Base-by-base conservation (phyloP, 2,797 vertebrate species). In the Melanotaenia pygmaea region DNA sequence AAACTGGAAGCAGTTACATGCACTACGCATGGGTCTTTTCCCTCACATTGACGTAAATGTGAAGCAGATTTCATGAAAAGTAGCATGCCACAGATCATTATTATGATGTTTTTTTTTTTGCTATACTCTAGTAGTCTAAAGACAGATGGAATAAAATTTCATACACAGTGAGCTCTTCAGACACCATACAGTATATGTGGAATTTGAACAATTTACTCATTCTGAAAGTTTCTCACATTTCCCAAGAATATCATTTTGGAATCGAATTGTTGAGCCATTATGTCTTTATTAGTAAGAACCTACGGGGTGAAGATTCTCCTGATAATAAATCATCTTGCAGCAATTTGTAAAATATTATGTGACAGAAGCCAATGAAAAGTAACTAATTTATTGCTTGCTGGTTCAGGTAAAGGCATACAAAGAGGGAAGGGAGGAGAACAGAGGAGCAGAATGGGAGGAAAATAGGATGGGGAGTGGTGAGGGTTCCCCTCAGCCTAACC, bases 401-500 rank as follows among this genome's bases (percentile, higher is more conserved):
- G 82, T 34, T 57, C 70, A 73, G 69, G 62, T 71, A 2, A 54
- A 67, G 68, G 80, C 67, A 75, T 74, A 72, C 28, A 7, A 40
- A 59, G 72, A 66, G 67, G 74, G 26, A 47, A 45, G n/a, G 40
- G 56, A 59, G 40, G 45, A 26, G 34, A 37, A 66, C 16, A 28
- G 7, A 11, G 14, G 24, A 28, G 65, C 2, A 63, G 76, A 62
- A 72, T 30, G 69, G 68, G 76, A 77, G 76, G 74, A 77, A 69
- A 35, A 77, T 59, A 59, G 77, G 82, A 20, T 24, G 58, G 58
- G 74, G 80, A 81, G 80, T 63, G 80, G 86, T 77, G 69, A 85
- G 86, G 88, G 79, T 82, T 83, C 82, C 86, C 82, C 70, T 76
- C 67, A 59, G 43, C 60, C 59, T 62, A 62, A 53, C 54, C 68